Conservation (phyloP, 2,888 invertebrate species). For the Calliopum simillimum region DNA sequence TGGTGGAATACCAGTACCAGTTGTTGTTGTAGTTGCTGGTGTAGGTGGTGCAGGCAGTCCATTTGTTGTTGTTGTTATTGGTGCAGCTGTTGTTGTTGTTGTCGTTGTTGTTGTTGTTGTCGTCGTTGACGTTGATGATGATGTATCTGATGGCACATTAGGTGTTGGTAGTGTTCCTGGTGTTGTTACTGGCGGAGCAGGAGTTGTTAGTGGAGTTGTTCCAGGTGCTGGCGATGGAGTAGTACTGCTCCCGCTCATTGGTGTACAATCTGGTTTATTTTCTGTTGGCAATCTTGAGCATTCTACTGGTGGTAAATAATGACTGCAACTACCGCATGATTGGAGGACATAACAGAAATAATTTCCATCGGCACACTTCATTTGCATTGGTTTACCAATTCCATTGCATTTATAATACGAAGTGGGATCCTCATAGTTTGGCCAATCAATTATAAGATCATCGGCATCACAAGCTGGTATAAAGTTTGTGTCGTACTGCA, state of each 20-base stretch:
- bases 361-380: slow-evolving; percentile 42
- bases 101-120: too few relatives aligned
- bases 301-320: slow-evolving; percentile 50
- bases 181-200: too few relatives aligned
- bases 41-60: too few relatives aligned
- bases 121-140: too few relatives aligned
- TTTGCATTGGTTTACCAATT: background rate
- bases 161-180: too few relatives aligned
- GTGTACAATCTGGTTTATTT: slow-evolving; percentile 26
- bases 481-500: slow-evolving; percentile 38
- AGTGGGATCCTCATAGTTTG: slow-evolving; percentile 47
- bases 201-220: background rate
- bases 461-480: slow-evolving; percentile 44
- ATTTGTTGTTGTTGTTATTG: too few relatives aligned
- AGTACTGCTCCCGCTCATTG: slow-evolving; percentile 9
- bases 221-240: background rate
- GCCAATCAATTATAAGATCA: slow-evolving; percentile 44
- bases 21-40: too few relatives aligned
- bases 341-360: slow-evolving; percentile 56
- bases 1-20: too few relatives aligned
- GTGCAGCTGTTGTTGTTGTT: too few relatives aligned
- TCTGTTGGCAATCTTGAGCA: slow-evolving; percentile 46
- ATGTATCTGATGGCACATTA: too few relatives aligned
- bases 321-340: slow-evolving; percentile 47
- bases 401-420: slow-evolving; percentile 49